Evolutionary conservation across 1,140 invertebrate species (phyloP).

Genomic region (Melanaphis sacchari): DNA sequence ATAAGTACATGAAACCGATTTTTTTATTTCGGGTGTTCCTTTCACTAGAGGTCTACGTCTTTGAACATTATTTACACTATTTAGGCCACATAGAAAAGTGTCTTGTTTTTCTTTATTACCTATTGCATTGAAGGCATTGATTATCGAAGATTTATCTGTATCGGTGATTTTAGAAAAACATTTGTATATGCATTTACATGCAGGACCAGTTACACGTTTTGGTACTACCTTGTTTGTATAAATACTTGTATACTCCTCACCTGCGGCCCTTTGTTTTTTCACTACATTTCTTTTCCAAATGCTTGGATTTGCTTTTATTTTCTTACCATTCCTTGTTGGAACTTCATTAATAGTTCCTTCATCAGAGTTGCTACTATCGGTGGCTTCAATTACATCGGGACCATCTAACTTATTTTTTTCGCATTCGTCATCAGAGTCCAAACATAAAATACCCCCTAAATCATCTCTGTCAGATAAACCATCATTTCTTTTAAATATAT

Average conservation of each 20-base stretch:
- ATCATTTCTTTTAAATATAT: too few species aligned
- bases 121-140: not conserved
- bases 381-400: not conserved
- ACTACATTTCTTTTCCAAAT: conserved; percentile 6
- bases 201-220: not conserved
- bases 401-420: not conserved
- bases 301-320: not conserved
- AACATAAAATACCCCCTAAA: not conserved
- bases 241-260: not conserved
- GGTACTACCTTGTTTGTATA: not conserved
- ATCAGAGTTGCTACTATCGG: not conserved
- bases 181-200: not conserved
- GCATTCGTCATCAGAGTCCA: not conserved
- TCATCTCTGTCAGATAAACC: not conserved
- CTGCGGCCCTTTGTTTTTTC: not conserved
- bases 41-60: not conserved
- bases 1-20: not conserved
- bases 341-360: not conserved
- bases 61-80: not conserved
- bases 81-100: not conserved
- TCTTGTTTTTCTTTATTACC: not conserved
- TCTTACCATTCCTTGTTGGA: not conserved
- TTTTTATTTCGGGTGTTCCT: not conserved
- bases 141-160: not conserved
- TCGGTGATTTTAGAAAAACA: not conserved